phyloP scores from a whole-genome alignment of 2,797 vertebrate genomes.

The Anomalospiza imberbis region DNA sequence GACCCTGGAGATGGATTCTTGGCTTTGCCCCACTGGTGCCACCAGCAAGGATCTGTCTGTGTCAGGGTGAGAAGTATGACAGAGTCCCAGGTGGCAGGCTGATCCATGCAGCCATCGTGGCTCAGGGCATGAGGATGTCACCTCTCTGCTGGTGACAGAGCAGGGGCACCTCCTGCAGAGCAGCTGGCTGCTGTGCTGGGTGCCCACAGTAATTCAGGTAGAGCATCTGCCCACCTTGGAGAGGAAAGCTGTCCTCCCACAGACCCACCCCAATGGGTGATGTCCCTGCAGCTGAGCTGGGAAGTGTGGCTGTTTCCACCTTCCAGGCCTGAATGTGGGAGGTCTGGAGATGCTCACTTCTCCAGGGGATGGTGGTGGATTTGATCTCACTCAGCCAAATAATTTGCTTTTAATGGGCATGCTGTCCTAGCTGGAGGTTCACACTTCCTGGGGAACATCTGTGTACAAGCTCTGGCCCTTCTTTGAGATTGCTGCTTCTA shows the following conservation, averaged over 20 bases:
- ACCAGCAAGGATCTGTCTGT: background rate
- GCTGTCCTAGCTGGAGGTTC: background rate
- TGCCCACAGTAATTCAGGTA: too few species aligned
- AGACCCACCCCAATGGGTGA: background rate
- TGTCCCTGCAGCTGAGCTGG: background rate
- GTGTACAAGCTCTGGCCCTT: background rate
- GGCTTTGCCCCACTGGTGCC: background rate
- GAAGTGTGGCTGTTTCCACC: background rate
- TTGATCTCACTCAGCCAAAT: background rate
- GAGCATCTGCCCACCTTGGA: background rate
- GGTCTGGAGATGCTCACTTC: background rate
- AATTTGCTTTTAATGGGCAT: background rate
- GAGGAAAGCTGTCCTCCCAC: background rate
- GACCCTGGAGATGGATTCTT: background rate
- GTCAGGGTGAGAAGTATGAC: background rate
- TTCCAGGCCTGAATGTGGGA: background rate
- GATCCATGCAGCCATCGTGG: background rate
- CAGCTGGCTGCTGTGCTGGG: background rate
- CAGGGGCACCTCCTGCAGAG: fast-evolving
- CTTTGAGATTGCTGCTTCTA: background rate
- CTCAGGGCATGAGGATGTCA: background rate
- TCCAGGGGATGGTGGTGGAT: background rate
- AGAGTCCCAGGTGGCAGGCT: background rate
- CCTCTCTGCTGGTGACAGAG: background rate
- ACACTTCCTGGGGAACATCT: background rate